A percentile compares a stretch with the other conserved stretches of the same genome.
Conservation (phyloP, 2,888 invertebrate species). For the Sinopyrophorus schimmeli region DNA sequence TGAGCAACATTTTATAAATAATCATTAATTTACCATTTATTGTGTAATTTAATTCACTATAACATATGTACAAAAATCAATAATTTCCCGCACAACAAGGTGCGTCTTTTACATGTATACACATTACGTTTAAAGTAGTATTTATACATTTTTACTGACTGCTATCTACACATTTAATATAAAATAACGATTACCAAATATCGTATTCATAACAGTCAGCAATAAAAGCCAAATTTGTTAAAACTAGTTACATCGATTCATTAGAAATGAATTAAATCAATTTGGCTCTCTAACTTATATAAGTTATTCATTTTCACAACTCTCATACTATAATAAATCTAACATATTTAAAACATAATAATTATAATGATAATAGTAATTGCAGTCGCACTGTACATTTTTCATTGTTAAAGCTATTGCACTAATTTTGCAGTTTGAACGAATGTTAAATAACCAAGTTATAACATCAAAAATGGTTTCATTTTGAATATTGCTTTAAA, state of each 20-base stretch:
- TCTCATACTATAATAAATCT: too few species aligned
- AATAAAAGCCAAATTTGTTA: slow-evolving; percentile 12
- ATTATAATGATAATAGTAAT: too few species aligned
- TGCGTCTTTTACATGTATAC: slow-evolving; percentile 19
- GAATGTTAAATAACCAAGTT: too few species aligned
- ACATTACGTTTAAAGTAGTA: slow-evolving; percentile 17
- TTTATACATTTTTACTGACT: slow-evolving; percentile 18
- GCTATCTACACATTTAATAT: slow-evolving; percentile 18
- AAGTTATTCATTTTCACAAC: not conserved
- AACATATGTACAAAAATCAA: slow-evolving; percentile 33
- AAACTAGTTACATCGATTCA: slow-evolving; percentile 7
- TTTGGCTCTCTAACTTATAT: too few species aligned
- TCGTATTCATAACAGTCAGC: slow-evolving; percentile 19
- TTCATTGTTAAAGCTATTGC: too few species aligned
- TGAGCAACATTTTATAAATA: too few species aligned
- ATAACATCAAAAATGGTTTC: too few species aligned
- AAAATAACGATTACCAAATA: slow-evolving; percentile 11
- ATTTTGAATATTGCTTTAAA: too few species aligned
- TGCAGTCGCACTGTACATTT: too few species aligned
- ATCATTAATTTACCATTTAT: slow-evolving; percentile 22
- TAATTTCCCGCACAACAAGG: slow-evolving; percentile 17
- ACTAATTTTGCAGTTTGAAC: too few species aligned
- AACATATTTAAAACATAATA: too few species aligned
- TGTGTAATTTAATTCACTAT: slow-evolving; percentile 26
- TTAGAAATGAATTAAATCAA: slow-evolving; percentile 14